These are phyloP conservation scores for Anadara kagoshimensis DNA, from an alignment of 1,140 invertebrate species.

Conservation along the genomic window DNA sequence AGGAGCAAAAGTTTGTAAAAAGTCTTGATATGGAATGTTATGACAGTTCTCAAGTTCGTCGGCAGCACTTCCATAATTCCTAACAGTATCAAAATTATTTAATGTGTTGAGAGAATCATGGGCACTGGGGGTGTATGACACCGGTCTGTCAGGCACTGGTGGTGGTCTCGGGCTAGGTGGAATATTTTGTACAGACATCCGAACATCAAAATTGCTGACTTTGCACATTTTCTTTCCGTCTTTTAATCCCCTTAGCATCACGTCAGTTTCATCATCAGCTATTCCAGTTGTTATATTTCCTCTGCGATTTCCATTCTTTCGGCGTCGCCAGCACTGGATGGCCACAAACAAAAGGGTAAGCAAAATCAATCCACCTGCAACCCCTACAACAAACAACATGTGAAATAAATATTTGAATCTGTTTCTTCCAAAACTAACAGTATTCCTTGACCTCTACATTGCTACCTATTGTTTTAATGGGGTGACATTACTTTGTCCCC, in stretches of 20 bases:
- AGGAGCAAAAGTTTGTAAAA: constrained; percentile 78
- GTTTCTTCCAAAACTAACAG: too few species aligned
- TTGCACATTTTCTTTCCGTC: constrained; percentile 63
- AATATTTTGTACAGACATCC: too few species aligned
- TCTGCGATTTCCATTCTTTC: constrained; percentile 32
- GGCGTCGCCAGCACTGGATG: constrained; percentile 53
- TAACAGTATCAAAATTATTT: constrained; percentile 92
- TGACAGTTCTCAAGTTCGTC: constrained; percentile 89
- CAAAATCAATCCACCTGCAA: constrained; percentile 50
- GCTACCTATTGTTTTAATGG: too few species aligned
- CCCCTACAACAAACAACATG: too few species aligned
- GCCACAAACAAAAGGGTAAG: constrained; percentile 63
- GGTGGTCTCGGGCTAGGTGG: constrained; percentile 72
- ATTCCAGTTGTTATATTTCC: constrained; percentile 47
- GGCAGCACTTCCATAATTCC: constrained; percentile 91
- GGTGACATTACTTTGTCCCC: too few species aligned
- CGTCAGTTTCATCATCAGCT: constrained; percentile 69
- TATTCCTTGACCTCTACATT: too few species aligned
- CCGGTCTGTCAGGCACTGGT: constrained; percentile 82
- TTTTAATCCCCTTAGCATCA: constrained; percentile 76
- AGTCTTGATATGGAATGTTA: constrained; percentile 82
- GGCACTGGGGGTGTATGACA: constrained; percentile 88
- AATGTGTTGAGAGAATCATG: constrained; percentile 80
- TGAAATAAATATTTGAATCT: too few species aligned
- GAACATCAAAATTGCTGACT: constrained; percentile 28